Percentiles rank a stretch among this genome's conserved stretches.
Evolutionary conservation across 2,113 vertebrate genomes (phyloP).

Genomic region (Etia nguti): DNA sequence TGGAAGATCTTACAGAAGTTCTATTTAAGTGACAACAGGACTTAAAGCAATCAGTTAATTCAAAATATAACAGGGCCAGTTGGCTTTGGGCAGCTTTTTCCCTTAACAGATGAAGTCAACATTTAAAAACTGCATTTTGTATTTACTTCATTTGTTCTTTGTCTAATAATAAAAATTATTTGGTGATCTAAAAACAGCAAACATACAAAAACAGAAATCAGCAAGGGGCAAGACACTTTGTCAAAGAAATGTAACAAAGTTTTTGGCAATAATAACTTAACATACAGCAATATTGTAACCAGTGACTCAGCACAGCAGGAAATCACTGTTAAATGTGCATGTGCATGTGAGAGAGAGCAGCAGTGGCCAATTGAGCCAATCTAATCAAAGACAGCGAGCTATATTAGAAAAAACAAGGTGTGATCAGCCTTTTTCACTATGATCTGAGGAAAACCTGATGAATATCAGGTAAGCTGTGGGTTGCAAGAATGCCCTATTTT

Average conservation of each 20-base stretch:
- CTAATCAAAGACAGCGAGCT: not conserved
- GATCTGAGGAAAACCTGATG: not conserved
- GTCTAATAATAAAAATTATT: not conserved
- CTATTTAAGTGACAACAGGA: not conserved
- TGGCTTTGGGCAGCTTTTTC: not conserved
- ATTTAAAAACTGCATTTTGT: not conserved
- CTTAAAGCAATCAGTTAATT: not conserved
- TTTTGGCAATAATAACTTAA: not conserved
- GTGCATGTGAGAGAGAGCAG: not conserved
- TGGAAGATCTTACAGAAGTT: not conserved
- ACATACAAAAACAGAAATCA: not conserved
- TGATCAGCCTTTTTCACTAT: not conserved
- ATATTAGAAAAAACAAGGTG: not conserved
- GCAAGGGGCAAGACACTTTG: not conserved
- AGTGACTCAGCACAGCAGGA: not conserved
- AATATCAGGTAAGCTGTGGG: not conserved
- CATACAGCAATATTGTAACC: not conserved
- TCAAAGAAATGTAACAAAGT: not conserved
- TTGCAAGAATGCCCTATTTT: not conserved
- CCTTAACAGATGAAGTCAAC: not conserved
- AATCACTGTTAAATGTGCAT: not conserved
- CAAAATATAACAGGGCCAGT: not conserved
- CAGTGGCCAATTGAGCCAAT: not conserved
- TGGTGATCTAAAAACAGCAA: not conserved
- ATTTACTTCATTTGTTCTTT: not conserved